A percentile compares a stretch with the other conserved stretches of the same genome.
These are phyloP conservation scores for Sebastes diploproa DNA, from an alignment of 2,797 vertebrate species.

Conservation along the genomic window DNA sequence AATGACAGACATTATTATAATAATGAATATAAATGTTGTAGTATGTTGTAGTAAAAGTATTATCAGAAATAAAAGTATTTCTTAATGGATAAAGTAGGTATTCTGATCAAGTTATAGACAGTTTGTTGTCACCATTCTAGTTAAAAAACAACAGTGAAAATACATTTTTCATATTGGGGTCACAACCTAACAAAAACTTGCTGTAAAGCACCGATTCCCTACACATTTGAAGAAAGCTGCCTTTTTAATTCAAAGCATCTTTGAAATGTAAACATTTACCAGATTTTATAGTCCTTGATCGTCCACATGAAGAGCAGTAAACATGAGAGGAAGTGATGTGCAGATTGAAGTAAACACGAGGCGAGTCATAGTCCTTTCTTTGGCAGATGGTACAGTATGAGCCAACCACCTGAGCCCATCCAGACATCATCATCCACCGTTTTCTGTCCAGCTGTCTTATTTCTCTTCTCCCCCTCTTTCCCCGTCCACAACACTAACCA, in stretches of 20 bases:
- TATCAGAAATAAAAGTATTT: neutral
- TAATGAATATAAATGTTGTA: neutral
- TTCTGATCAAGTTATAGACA: neutral
- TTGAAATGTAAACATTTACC: neutral
- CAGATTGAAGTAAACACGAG: slow-evolving; percentile 9
- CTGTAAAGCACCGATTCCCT: neutral
- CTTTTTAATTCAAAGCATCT: slow-evolving; percentile 8
- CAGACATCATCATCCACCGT: slow-evolving; percentile 3
- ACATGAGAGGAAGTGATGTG: neutral
- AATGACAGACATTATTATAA: neutral
- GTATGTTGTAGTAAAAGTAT: too few species aligned
- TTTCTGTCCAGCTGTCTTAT: slow-evolving; percentile 13
- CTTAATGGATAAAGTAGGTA: neutral
- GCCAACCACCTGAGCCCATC: neutral
- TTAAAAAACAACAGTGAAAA: neutral
- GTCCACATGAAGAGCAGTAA: neutral
- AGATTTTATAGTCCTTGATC: neutral
- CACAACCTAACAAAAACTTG: neutral
- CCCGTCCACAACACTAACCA: slow-evolving; percentile 19
- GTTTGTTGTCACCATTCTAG: neutral
- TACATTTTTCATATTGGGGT: neutral
- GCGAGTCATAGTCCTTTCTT: neutral
- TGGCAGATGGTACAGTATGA: neutral
- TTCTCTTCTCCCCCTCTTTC: neutral
- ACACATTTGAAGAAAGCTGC: slow-evolving; percentile 30